Percentiles rank a stretch among this genome's conserved stretches.
Evolutionary conservation across 2,113 vertebrate species (phyloP).

Genomic region (Choloepus hoffmanni): DNA sequence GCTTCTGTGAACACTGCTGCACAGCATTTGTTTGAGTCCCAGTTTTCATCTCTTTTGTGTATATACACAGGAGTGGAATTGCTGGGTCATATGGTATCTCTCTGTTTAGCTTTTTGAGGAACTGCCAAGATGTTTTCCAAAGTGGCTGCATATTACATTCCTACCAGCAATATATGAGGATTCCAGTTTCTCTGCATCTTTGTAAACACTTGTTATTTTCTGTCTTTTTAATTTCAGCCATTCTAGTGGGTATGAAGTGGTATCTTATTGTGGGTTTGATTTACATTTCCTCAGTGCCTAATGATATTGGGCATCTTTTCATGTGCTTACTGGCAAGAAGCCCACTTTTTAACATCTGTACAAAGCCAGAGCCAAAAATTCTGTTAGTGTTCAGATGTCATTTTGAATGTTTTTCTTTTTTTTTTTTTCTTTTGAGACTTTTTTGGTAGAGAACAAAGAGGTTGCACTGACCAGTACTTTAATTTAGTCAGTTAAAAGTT

Average conservation of each 20-base stretch:
- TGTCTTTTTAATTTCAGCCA: neutral
- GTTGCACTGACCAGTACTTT: neutral
- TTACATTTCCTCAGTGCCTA: neutral
- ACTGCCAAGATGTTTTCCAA: neutral
- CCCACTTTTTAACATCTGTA: neutral
- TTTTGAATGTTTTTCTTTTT: neutral
- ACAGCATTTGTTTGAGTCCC: neutral
- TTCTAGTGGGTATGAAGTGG: neutral
- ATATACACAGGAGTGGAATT: neutral
- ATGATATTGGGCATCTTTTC: neutral
- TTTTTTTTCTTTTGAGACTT: neutral
- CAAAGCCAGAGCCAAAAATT: neutral
- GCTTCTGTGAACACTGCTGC: neutral
- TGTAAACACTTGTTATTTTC: neutral
- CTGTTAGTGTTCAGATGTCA: neutral
- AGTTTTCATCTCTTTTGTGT: neutral
- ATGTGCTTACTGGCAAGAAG: conserved; percentile 19
- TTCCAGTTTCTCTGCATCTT: neutral
- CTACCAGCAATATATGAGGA: neutral
- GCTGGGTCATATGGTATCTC: neutral
- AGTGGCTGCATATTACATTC: neutral
- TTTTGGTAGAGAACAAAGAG: neutral
- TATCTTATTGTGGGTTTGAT: neutral
- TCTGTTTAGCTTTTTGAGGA: neutral
- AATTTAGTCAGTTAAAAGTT: neutral